These are phyloP conservation scores for Meloidogyne floridensis DNA, from an alignment of 1,140 invertebrate species.

Conservation along the genomic window DNA sequence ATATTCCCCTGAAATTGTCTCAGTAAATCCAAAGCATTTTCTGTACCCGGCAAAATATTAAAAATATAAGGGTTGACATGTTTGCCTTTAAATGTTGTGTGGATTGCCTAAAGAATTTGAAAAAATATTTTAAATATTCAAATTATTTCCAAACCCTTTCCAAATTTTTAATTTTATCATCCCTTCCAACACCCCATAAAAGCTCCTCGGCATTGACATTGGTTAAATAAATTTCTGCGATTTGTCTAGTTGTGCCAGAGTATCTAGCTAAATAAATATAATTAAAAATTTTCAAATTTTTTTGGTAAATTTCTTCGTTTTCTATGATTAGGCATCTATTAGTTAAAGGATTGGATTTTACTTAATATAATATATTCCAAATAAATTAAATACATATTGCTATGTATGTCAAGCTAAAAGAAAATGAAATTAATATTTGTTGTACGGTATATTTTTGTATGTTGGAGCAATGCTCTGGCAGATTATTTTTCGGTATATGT, in stretches of 20 bases:
- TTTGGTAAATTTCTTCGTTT: too few species aligned
- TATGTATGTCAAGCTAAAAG: too few species aligned
- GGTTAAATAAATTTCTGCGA: constrained; percentile 51
- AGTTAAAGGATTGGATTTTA: too few species aligned
- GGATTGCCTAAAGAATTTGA: constrained; percentile 43
- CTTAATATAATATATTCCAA: too few species aligned
- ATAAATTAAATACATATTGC: too few species aligned
- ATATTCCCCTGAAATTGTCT: constrained; percentile 25
- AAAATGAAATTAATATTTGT: too few species aligned
- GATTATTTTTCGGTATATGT: too few species aligned
- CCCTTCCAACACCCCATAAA: constrained; percentile 36
- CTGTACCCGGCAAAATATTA: constrained; percentile 47
- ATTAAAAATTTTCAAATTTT: too few species aligned
- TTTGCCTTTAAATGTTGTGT: constrained; percentile 56
- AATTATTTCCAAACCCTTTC: constrained; percentile 48
- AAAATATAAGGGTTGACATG: constrained; percentile 63
- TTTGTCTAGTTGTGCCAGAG: constrained; percentile 55
- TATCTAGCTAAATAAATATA: constrained; percentile 40
- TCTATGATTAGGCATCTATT: too few species aligned
- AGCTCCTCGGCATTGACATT: constrained; percentile 62
- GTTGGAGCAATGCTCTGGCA: too few species aligned
- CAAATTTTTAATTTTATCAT: constrained; percentile 33
- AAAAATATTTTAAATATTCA: neutral
- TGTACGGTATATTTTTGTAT: too few species aligned
- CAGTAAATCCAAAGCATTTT: constrained; percentile 27